Evolutionary conservation across 2,888 invertebrate genomes (phyloP).

Genomic region (Rhagonycha fulva): DNA sequence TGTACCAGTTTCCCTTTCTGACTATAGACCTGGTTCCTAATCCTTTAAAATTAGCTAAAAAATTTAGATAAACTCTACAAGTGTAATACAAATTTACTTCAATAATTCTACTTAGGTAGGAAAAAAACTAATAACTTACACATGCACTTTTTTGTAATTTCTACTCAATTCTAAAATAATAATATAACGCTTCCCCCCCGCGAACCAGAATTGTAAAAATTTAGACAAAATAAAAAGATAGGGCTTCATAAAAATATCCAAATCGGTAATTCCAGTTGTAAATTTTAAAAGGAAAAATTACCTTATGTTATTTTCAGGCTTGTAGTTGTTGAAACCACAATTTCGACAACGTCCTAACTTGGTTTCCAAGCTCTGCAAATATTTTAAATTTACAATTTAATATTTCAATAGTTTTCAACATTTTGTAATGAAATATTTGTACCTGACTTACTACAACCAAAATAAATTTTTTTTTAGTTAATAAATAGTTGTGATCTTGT

Average conservation of each 20-base stretch:
- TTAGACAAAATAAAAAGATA: neutral
- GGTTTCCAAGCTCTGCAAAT: constrained; percentile 41
- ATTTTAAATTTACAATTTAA: neutral
- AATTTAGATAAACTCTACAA: neutral
- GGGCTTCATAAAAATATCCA: neutral
- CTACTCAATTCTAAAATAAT: too few species aligned
- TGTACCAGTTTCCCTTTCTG: too few species aligned
- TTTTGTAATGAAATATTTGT: neutral
- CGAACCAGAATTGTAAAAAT: too few species aligned
- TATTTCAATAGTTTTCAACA: neutral
- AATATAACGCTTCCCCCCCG: too few species aligned
- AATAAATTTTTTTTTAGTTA: neutral
- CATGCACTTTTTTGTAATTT: neutral
- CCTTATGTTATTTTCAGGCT: constrained; percentile 19
- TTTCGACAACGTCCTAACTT: constrained; percentile 39
- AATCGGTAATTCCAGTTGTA: neutral
- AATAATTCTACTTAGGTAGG: neutral
- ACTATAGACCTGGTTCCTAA: neutral
- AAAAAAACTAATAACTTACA: neutral
- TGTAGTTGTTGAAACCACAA: constrained; percentile 29
- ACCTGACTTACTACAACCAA: neutral
- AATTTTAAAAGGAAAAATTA: neutral
- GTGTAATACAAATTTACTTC: neutral
- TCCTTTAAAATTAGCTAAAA: neutral
- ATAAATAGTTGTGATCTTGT: neutral